phyloP scores from a whole-genome alignment of 2,797 vertebrate species.

The Trachurus trachurus region DNA sequence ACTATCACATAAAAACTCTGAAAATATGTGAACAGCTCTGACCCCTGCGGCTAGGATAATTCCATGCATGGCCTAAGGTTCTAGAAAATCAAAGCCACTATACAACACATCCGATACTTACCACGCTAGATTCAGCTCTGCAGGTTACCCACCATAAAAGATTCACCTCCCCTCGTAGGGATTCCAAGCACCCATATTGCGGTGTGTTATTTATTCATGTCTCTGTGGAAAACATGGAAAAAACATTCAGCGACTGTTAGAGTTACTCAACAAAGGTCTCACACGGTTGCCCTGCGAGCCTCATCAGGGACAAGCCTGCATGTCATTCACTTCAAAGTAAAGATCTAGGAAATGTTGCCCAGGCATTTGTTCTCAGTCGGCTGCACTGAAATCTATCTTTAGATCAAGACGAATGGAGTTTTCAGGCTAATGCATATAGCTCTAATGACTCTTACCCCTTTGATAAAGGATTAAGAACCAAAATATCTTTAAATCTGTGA shows the following conservation, averaged over 20 bases:
- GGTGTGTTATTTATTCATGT: neutral
- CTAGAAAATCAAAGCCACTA: slow-evolving; percentile 20
- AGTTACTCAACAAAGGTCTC: neutral
- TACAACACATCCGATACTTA: slow-evolving; percentile 21
- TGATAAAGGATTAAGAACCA: slow-evolving; percentile 8
- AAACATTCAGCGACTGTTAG: neutral
- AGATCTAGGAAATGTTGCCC: neutral
- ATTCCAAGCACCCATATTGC: neutral
- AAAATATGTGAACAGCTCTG: slow-evolving; percentile 29
- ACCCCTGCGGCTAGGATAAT: slow-evolving; percentile 25
- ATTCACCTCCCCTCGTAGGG: neutral
- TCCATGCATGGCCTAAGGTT: slow-evolving; percentile 18
- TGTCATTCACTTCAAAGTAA: slow-evolving; percentile 14
- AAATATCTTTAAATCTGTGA: slow-evolving; percentile 21
- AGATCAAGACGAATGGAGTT: neutral
- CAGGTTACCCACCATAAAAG: slow-evolving; percentile 12
- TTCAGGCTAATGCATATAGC: neutral
- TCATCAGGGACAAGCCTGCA: slow-evolving; percentile 1
- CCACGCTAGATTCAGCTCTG: slow-evolving; percentile 12
- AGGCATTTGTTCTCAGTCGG: neutral
- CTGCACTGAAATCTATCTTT: neutral
- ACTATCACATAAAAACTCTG: slow-evolving; percentile 18
- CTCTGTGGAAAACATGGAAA: neutral
- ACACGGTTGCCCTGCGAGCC: neutral
- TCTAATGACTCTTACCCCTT: slow-evolving; percentile 15